Percentiles rank a stretch among this genome's conserved stretches.
Evolutionary conservation across 2,888 invertebrate species (phyloP).

Genomic region (Drosophila borealis): DNA sequence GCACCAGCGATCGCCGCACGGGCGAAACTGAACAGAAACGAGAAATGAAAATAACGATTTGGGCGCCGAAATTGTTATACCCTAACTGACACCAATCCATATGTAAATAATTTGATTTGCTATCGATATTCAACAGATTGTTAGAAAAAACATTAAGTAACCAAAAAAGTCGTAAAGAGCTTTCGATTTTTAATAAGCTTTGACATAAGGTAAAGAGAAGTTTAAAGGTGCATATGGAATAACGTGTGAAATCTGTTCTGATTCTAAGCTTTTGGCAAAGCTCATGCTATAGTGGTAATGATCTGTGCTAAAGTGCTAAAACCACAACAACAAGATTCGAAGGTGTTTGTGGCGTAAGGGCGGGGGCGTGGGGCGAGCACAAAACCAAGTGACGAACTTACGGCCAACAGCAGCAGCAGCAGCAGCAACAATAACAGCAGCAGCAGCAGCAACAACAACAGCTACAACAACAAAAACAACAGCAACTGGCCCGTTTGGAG

Average conservation of each 20-base stretch:
- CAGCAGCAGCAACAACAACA: slow-evolving; percentile 48
- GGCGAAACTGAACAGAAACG: slow-evolving; percentile 60
- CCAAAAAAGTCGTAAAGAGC: not conserved
- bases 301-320: slow-evolving; percentile 48
- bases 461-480: slow-evolving; percentile 53
- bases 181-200: not conserved
- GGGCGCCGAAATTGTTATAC: slow-evolving; percentile 39
- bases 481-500: slow-evolving; percentile 76
- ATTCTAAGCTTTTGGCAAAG: slow-evolving; percentile 50
- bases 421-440: slow-evolving; percentile 36
- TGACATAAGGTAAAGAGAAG: slow-evolving; percentile 8
- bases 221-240: slow-evolving; percentile 3
- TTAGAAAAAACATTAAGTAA: not conserved
- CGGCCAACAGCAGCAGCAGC: slow-evolving; percentile 69
- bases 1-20: slow-evolving; percentile 72
- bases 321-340: slow-evolving; percentile 50
- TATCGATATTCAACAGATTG: not conserved
- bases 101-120: slow-evolving; percentile 19
- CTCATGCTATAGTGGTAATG: slow-evolving; percentile 47
- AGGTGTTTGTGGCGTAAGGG: slow-evolving; percentile 54
- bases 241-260: slow-evolving; percentile 18
- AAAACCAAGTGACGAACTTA: slow-evolving; percentile 80
- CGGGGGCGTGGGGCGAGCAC: slow-evolving; percentile 49
- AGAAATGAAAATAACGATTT: slow-evolving; percentile 31
- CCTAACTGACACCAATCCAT: slow-evolving; percentile 18